Evolutionary conservation across 2,797 vertebrate genomes (phyloP).

Genomic region (Spinus olivaceus): DNA sequence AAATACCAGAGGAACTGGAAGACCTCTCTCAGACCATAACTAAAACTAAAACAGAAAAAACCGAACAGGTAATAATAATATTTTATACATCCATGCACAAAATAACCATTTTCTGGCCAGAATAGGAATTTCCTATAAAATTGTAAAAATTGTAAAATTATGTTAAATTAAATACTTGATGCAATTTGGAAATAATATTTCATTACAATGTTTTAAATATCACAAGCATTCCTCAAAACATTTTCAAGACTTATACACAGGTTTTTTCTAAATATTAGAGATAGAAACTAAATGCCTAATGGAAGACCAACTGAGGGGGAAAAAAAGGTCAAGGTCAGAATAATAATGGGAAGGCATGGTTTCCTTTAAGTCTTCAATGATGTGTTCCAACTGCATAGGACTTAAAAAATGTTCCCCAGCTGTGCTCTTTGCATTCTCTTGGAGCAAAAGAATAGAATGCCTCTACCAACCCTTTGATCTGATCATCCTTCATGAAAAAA

Average conservation of each 20-base stretch:
- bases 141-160: background rate
- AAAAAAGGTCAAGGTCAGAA: background rate
- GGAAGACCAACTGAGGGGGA: background rate
- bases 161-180: background rate
- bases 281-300: background rate
- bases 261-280: background rate
- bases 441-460: background rate
- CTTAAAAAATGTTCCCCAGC: background rate
- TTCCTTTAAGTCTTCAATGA: background rate
- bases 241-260: background rate
- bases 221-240: background rate
- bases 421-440: background rate
- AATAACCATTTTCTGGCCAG: background rate
- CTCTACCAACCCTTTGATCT: background rate
- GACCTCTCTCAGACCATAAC: background rate
- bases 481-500: background rate
- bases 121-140: background rate
- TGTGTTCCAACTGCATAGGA: background rate
- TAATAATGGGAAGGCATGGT: background rate
- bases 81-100: background rate
- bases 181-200: background rate
- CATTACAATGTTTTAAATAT: background rate
- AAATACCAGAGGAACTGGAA: conserved; percentile 47
- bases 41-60: background rate
- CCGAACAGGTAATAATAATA: conserved; percentile 46